These are phyloP conservation scores for Clamator glandarius DNA, from an alignment of 2,797 vertebrate genomes.

Conservation along the genomic window DNA sequence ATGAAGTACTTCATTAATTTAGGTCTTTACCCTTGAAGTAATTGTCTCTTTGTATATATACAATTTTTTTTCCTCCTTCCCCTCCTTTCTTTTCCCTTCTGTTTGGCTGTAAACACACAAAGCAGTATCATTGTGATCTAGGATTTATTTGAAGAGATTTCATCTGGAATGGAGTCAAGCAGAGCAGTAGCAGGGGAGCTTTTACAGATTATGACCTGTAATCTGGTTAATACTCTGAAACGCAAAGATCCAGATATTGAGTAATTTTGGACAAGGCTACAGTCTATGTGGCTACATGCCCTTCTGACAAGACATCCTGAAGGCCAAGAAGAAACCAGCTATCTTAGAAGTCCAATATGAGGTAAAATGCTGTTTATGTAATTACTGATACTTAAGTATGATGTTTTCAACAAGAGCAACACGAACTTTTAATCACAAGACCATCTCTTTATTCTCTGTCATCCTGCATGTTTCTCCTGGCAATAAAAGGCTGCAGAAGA, in stretches of 20 bases:
- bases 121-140: slow-evolving; percentile 69
- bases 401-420: background rate
- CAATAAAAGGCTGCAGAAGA: background rate
- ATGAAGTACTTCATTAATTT: slow-evolving; percentile 72
- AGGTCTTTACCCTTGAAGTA: slow-evolving; percentile 74
- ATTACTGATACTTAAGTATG: background rate
- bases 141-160: slow-evolving; percentile 80
- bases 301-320: slow-evolving; percentile 30
- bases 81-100: background rate
- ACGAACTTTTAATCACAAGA: background rate
- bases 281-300: slow-evolving; percentile 21
- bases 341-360: background rate
- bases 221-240: slow-evolving; percentile 78
- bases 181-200: slow-evolving; percentile 75
- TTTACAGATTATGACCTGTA: slow-evolving; percentile 79
- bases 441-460: background rate
- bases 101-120: slow-evolving; percentile 64
- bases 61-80: background rate
- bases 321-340: background rate
- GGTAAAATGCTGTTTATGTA: background rate
- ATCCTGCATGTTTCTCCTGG: background rate
- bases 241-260: slow-evolving; percentile 74
- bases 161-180: slow-evolving; percentile 80
- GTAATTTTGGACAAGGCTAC: slow-evolving; percentile 65
- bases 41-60: slow-evolving; percentile 55